Evolutionary conservation across 2,888 invertebrate genomes (phyloP), one percentile per base, ranked within the genome.

Genomic region (Hypena proboscidalis): DNA sequence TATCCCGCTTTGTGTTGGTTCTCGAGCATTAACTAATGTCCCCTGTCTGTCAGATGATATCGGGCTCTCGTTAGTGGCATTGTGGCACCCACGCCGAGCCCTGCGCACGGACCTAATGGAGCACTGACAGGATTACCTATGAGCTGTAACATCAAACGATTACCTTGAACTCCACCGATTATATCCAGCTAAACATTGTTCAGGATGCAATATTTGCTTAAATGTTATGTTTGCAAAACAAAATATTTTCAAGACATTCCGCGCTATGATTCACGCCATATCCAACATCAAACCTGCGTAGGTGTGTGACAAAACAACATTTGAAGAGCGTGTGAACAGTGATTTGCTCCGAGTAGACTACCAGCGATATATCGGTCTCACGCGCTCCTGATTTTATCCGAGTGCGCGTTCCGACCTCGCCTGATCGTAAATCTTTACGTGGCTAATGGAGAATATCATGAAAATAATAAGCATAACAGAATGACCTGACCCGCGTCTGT

Each of bases 51-150:
- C 83, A 83, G 83, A 83, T 85, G 79, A 80, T 85, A 85, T 84
- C 85, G 70, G 73, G 56, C 56, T 64, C 80, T 87, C 85, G 86
- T 89, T 87, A 88, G 85, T 76, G 74, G 78, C 76, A 83, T 84
- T 86, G 87, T 84, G 75, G 80, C 83, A 77, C 86, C 85, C 81
- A 84, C 85, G 80, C 77, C 46, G 52, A 44, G 60, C 63, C 68
- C 67, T 63, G 58, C 44, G 67, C 65, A 47, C 55, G 56, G 62
- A 66, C 66, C 75, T 86, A 85, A 82, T 83, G 78, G 73, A 76
- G 54, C 70, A 61, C 75, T 73, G 81, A 75, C 82, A 75, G 78
- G 77, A 81, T 82, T 83, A 80, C 76, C 76, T 74, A 77, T 74
- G 72, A 70, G 69, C 61, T 55, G 67, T 72, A 70, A 68, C 72